These are phyloP conservation scores for Motacilla tschutschensis DNA, from an alignment of 2,113 vertebrate genomes.

Conservation along the genomic window DNA sequence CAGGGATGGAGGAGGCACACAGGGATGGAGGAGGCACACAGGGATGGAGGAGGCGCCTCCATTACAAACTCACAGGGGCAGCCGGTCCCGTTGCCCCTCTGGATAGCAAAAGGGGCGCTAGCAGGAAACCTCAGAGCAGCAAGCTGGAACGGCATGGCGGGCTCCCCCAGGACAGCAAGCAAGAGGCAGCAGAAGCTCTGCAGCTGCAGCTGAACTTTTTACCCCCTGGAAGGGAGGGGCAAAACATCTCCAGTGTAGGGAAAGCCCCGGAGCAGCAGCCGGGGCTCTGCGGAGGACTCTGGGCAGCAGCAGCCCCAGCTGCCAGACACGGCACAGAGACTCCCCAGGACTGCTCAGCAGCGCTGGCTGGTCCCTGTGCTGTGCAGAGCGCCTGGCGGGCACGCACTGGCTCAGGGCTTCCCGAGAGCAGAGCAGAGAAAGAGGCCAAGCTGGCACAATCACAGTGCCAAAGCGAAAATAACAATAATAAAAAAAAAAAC, in stretches of 20 bases:
- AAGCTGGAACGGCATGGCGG: neutral
- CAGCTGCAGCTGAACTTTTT: neutral
- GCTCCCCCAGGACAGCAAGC: too few species aligned
- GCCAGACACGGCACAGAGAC: too few species aligned
- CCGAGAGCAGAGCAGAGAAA: fast-evolving
- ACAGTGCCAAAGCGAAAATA: neutral
- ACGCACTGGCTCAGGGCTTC: neutral
- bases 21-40: neutral
- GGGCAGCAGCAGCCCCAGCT: neutral
- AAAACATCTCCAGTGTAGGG: neutral
- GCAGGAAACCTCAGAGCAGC: neutral
- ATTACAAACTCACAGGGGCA: too few species aligned
- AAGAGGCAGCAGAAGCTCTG: neutral
- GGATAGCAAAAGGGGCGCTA: neutral
- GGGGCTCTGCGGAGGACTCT: fast-evolving
- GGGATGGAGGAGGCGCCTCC: neutral
- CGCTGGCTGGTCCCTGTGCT: neutral
- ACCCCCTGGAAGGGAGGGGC: neutral
- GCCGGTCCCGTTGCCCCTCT: neutral
- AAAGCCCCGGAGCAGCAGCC: neutral
- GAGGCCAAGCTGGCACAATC: neutral
- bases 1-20: too few species aligned
- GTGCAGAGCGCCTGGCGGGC: too few species aligned
- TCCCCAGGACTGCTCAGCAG: neutral
- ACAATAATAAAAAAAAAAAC: neutral